Base-by-base conservation (phyloP, 2,888 invertebrate species). In the Gari tellinella region DNA sequence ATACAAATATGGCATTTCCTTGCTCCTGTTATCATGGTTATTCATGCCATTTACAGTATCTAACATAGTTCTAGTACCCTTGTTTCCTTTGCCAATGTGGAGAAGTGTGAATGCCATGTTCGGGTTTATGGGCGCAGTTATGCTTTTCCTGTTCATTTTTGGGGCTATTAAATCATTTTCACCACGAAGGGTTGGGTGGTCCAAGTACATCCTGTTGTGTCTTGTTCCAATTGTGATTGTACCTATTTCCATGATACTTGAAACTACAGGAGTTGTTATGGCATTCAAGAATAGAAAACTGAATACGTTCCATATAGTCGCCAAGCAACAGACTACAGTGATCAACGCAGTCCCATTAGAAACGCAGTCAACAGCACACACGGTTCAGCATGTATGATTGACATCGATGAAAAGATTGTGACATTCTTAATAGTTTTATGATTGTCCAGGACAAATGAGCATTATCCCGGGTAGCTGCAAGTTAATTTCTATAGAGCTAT, bases 111-210 rank as follows among this genome's bases (percentile, higher is more conserved):
- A 84, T 46, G 43, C 80, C 41, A 51, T 84, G 12, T 82, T 74
- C 55, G 83, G 78, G 8, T 86, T 82, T 51, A 80, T 84, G 66
- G 81, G 81, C 1, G 83, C 84, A 21, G 77, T 83, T 0, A 82
- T 86, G 78, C 21, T 80, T 15, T 88, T 86, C 64, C 67, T 88
- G 2, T 87, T 81, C 52, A 79, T 86, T 21, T 82, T 87, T 64
- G 88, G 88, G 21, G 78, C 86, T 3, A 70, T 84, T 5, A 88
- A 85, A 55, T 87, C 87, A 12, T 86, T 88, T 57, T 82, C 80
- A 14, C 75, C 77, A 15, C 58, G 81, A n/a, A 67, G 86, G 48
- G 61, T 75, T 14, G 86, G 86, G 12, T 53, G 79, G 49, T 31
- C 73, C 0, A 80, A 76, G 53, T 86, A 75, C 38, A 52, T 82